Base-by-base conservation (phyloP, 2,888 invertebrate species). In the Scotopteryx bipunctaria region DNA sequence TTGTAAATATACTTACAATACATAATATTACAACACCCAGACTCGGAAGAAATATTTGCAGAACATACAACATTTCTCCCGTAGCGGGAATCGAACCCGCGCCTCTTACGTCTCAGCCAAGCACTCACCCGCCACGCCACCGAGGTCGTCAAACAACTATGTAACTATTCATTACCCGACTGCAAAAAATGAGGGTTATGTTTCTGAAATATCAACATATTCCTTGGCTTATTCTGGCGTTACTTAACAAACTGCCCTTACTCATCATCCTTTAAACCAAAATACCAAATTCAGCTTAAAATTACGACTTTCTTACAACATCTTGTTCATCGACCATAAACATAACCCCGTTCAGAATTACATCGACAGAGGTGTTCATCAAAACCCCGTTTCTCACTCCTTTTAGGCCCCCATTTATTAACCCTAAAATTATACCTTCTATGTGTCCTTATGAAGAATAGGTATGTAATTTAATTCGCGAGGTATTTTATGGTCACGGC, bases 401-500 rank as follows among this genome's bases (percentile, higher is more conserved):
- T 37, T 47, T 55, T 35, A 40, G 33, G 16, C 35, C 32, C 13
- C 15, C 49, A 47, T 61, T 55, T 58, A 58, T 56, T 49, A 61
- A 51, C 47, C 55, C 42, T 56, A 52, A 61, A 61, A 61, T 61
- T 55, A 61, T 57, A 54, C 58, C 51, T 36, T 48, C 52, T 36
- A 23, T 49, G 50, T 46, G 51, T 55, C 47, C 50, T 58, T 50
- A 50, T 42, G 33, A 51, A 42, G 53, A 52, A 52, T 53, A 53
- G 47, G 48, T 53, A 57, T 48, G 55, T 56, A 44, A 55, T 64
- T 70, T 68, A 66, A 71, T 62, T 68, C 49, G 59, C 62, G 38
- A 63, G 53, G 56, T 66, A 65, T 67, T 74, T 75, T 73, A 75
- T 67, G 44, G 44, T 21, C 55, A 61, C 58, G 51, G 54, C 53